These are phyloP conservation scores for Epinephelus lanceolatus DNA, from an alignment of 2,113 vertebrate genomes.

Conservation along the genomic window DNA sequence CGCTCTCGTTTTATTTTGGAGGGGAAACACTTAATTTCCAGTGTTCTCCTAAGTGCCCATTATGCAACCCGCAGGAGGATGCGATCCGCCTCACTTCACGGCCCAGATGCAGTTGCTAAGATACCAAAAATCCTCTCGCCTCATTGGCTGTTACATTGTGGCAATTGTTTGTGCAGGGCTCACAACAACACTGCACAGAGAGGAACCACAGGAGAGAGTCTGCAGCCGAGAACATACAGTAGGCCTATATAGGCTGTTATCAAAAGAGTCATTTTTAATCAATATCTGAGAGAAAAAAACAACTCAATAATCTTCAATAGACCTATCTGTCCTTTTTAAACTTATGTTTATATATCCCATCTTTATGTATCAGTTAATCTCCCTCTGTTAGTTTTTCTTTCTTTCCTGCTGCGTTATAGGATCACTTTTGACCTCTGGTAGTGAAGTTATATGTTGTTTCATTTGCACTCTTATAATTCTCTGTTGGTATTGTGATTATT, in stretches of 20 bases:
- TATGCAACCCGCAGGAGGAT: conserved; percentile 46
- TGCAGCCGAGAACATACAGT: neutral
- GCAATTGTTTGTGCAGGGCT: neutral
- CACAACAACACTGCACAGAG: neutral
- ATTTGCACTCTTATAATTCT: neutral
- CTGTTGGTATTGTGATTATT: neutral
- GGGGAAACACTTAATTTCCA: neutral
- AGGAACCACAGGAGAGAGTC: neutral
- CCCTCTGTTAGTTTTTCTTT: too few relatives aligned
- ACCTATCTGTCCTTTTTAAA: neutral
- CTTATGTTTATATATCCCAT: neutral
- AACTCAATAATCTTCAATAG: neutral
- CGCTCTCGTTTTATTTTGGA: conserved; percentile 45
- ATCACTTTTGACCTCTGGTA: too few relatives aligned
- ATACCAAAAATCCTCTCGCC: conserved; percentile 30
- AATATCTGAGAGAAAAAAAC: neutral
- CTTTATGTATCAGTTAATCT: too few relatives aligned
- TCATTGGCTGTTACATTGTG: conserved; percentile 38
- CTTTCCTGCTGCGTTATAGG: neutral
- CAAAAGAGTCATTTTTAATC: neutral
- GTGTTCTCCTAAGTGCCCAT: neutral
- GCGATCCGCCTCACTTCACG: conserved; percentile 42
- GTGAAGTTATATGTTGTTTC: neutral
- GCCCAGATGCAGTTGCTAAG: conserved; percentile 70
- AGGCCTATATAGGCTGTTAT: neutral